Evolutionary conservation across 1,140 invertebrate genomes (phyloP), one percentile per base, ranked within the genome.

Genomic region (Drosophila equinoxialis): DNA sequence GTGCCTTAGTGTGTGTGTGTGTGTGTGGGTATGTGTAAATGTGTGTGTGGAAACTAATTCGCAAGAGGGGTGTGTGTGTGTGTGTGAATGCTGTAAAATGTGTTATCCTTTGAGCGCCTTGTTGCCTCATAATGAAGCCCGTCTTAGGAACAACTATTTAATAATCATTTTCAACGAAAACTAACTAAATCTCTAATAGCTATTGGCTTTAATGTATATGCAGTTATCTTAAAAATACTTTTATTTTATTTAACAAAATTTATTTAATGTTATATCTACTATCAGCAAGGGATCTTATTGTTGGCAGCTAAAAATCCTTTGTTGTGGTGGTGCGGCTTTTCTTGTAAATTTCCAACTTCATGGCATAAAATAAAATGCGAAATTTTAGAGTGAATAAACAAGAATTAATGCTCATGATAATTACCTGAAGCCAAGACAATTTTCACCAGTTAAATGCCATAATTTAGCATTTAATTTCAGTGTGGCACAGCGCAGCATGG

Each of bases 331-430:
- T 51, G 13, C n/a, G 45, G 57, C 42, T 68, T 59, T 67, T 60
- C 61, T 41, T 76, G 61, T 72, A 79, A 82, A 74, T 71, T 65
- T 57, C 33, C 51, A 71, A 83, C 74, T 77, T 87, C 79, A 83
- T 71, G 83, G 64, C 45, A 66, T 69, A 68, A 30, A 78, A 89
- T 89, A 90, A 89, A 89, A 90, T 72, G 77, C 58, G 59, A 76
- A 70, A 81, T 81, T 87, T 89, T 84, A 87, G 68, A 87, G 84
- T 89, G 78, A 90, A 90, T 84, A 89, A 89, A 89, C 77, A 81
- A 75, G 85, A 74, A 83, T 73, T 90, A 89, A 89, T 89, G 74
- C 69, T 90, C 81, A 79, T 75, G 85, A 84, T 89, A 90, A 89
- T 89, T 90, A 85, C 74, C 71, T 60, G 30, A 26, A 79, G 83